phyloP scores from a whole-genome alignment of 2,888 invertebrate species.

The Chalcis sispes region DNA sequence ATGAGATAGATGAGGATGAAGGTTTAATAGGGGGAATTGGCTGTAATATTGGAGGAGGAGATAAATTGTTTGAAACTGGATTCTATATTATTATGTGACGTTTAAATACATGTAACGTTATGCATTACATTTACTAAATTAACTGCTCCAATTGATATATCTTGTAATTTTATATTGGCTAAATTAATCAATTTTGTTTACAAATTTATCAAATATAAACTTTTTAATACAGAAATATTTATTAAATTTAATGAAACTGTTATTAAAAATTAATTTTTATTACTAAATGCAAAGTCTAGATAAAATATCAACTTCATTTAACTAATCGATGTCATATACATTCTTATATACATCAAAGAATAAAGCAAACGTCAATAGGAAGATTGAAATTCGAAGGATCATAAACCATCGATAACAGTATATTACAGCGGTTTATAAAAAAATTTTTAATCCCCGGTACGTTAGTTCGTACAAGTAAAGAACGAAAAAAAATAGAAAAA shows the following conservation, averaged over 20 bases:
- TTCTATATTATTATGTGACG: constrained; percentile 49
- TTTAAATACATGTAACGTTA: constrained; percentile 27
- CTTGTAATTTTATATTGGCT: no score
- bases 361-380: no score
- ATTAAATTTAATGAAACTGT: neutral
- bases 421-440: no score
- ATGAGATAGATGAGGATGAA: constrained; percentile 37
- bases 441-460: no score
- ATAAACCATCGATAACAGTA: no score
- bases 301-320: no score
- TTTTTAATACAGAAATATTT: neutral
- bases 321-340: no score
- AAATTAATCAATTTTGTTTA: neutral
- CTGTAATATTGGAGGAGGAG: constrained; percentile 21
- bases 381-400: no score
- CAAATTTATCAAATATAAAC: no score
- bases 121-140: constrained; percentile 1
- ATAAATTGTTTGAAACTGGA: constrained; percentile 48
- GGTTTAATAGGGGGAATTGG: constrained; percentile 19
- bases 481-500: constrained; percentile 1
- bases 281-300: no score
- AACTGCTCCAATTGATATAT: constrained; percentile 40
- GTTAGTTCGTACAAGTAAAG: neutral
- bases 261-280: no score
- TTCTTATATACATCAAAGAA: no score